Base-by-base conservation (phyloP, 2,113 vertebrate genomes). In the Calcarius ornatus region DNA sequence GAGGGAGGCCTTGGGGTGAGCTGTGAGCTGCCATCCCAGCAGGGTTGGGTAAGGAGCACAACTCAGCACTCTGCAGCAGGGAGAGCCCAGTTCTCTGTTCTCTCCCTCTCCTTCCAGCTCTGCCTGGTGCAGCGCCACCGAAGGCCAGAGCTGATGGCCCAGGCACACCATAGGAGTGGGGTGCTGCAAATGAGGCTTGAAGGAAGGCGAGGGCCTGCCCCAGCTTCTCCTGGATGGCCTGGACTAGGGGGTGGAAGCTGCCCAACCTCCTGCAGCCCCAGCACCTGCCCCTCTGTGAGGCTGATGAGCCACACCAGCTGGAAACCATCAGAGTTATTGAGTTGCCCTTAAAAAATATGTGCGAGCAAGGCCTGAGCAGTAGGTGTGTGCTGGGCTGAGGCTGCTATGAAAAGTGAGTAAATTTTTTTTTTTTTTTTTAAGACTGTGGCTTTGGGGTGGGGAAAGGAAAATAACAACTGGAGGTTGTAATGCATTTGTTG, bases 281-380 rank as follows among this genome's bases (percentile, higher is more conserved):
- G 48, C 16, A 31, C 43, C 12, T 4, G 5, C 25, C 40, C 42
- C 27, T 51, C 56, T 54, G 27, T 76, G 78, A 54, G 21, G 28
- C 35, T 51, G 60, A 77, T 73, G 21, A 71, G 30, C 22, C 16
- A 27, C 33, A 63, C 24, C 30, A 70, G 25, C n/a, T 60, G 20
- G 22, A 75, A 60, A 15, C 4, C 8, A 5, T 9, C 21, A 21
- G 45, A 53, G 35, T 22, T 59, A 21, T 45, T 54, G 27, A 84
- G 65, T 13, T 76, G 19, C 15, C 27, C 9, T 43, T 40, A 59
- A 63, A 47, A 56, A 40, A 17, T 31, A 12, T 0, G 2, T 27
- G 31, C 2, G 3, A 3, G 10, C 0, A 2, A 6, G 8, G 6
- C 1, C 27, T 27, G 3, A 4, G 0, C 5, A 3, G 16, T 12